A percentile compares a stretch with the other conserved stretches of the same genome.
phyloP scores from a whole-genome alignment of 2,113 vertebrate genomes.

The Atractosteus spatula region DNA sequence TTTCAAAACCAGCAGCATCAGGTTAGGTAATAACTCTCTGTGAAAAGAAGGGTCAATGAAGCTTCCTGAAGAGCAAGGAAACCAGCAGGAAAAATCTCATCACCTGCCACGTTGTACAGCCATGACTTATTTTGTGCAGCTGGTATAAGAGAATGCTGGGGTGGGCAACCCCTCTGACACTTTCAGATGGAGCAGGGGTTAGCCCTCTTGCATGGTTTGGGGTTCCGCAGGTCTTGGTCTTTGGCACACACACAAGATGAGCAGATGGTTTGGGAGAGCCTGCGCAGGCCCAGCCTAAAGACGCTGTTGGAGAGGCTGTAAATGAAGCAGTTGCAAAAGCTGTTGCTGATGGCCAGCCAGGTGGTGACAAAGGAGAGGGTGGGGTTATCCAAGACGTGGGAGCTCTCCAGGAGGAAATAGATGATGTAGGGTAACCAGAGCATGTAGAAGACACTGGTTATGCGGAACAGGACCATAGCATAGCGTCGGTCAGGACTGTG shows the following conservation, averaged over 20 bases:
- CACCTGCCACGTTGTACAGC: too few species aligned
- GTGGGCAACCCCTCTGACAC: constrained; percentile 12
- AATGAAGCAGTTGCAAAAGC: constrained; percentile 99
- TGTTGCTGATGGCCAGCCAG: constrained; percentile 98
- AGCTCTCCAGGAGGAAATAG: constrained; percentile 95
- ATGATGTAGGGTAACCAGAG: constrained; percentile 98
- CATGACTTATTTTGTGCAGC: too few species aligned
- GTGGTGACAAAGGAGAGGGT: constrained; percentile 93
- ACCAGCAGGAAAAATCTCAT: too few species aligned
- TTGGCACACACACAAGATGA: constrained; percentile 76
- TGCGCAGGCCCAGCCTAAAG: constrained; percentile 90
- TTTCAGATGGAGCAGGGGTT: constrained; percentile 93
- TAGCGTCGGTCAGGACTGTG: constrained; percentile 90
- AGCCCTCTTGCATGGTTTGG: constrained; percentile 86
- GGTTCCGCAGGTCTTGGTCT: constrained; percentile 77
- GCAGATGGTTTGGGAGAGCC: constrained; percentile 90
- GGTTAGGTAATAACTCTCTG: too few species aligned
- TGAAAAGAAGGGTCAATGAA: too few species aligned
- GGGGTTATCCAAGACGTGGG: constrained; percentile 85
- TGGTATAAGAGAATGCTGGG: not conserved
- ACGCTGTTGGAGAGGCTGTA: constrained; percentile 98
- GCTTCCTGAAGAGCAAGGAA: too few species aligned
- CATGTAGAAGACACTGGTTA: constrained; percentile 97
- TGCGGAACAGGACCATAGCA: constrained; percentile 94
- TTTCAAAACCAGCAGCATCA: not conserved